Conservation (phyloP, 2,797 vertebrate species). For the Australoheros facetus region DNA sequence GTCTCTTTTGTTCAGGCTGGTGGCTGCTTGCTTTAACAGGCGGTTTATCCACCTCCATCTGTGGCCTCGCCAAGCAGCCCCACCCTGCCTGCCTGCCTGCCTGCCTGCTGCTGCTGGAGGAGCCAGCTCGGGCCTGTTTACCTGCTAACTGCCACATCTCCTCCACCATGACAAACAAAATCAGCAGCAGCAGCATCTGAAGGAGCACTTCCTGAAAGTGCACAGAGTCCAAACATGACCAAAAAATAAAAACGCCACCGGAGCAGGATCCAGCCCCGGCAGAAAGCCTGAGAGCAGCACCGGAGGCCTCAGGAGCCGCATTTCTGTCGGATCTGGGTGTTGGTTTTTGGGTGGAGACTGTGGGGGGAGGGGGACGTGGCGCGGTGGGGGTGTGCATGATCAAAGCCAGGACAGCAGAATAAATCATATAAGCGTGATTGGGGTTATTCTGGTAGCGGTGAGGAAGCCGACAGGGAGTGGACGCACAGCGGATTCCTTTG, state of each 20-base stretch:
- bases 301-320: neutral
- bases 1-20: conserved; percentile 23
- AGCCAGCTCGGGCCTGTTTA: conserved; percentile 42
- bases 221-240: neutral
- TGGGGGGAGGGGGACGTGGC: neutral
- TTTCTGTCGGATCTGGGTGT: conserved; percentile 2
- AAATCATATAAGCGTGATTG: neutral
- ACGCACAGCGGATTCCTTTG: conserved; percentile 75
- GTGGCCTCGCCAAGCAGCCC: conserved; percentile 62
- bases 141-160: conserved; percentile 18
- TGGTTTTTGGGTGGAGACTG: conserved; percentile 43
- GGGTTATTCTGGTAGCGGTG: neutral
- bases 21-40: conserved; percentile 3
- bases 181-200: neutral
- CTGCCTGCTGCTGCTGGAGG: conserved; percentile 1
- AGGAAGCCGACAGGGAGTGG: conserved; percentile 54
- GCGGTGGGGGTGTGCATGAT: too few relatives aligned
- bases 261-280: neutral
- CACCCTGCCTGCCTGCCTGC: conserved; percentile 63
- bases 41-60: conserved; percentile 38
- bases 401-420: neutral
- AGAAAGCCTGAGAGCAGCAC: neutral
- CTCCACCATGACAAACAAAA: neutral
- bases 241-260: neutral
- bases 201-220: neutral